Conservation (phyloP, 2,888 invertebrate genomes). For the Rutpela maculata region DNA sequence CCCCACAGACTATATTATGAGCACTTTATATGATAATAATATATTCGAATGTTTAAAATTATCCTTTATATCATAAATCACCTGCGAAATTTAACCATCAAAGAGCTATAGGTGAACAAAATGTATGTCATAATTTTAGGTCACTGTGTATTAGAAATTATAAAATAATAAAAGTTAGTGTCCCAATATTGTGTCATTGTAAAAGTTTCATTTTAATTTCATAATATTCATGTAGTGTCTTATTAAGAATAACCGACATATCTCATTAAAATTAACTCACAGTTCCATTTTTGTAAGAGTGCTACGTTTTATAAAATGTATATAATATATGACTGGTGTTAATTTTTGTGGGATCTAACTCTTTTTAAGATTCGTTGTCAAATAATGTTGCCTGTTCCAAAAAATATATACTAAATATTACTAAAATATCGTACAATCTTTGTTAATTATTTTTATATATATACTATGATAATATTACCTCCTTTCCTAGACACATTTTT, state of each 20-base stretch:
- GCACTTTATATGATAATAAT: too few species aligned
- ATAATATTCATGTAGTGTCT: conserved; percentile 65
- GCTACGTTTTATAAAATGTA: conserved; percentile 35
- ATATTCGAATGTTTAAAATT: too few species aligned
- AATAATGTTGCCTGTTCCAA: conserved; percentile 54
- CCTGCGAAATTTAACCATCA: neutral
- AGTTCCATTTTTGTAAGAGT: conserved; percentile 13
- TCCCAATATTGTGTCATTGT: conserved; percentile 8
- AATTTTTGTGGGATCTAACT: conserved; percentile 43
- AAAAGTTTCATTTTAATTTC: conserved; percentile 17
- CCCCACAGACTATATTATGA: too few species aligned
- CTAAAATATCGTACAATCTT: conserved; percentile 45
- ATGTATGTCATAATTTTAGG: neutral
- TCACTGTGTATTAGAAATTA: conserved; percentile 59
- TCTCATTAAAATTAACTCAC: conserved; percentile 33
- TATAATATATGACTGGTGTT: conserved; percentile 31
- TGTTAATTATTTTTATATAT: conserved; percentile 39
- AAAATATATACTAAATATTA: conserved; percentile 51
- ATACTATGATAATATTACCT: conserved; percentile 18
- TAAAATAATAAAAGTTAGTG: conserved; percentile 37
- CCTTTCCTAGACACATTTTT: conserved; percentile 39
- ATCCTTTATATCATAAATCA: neutral
- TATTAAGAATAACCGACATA: conserved; percentile 60
- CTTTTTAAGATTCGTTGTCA: conserved; percentile 48
- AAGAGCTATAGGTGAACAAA: neutral